A percentile compares a stretch with the other conserved stretches of the same genome.
Conservation (phyloP, 2,797 vertebrate genomes). For the Otolemur crassicaudatus region DNA sequence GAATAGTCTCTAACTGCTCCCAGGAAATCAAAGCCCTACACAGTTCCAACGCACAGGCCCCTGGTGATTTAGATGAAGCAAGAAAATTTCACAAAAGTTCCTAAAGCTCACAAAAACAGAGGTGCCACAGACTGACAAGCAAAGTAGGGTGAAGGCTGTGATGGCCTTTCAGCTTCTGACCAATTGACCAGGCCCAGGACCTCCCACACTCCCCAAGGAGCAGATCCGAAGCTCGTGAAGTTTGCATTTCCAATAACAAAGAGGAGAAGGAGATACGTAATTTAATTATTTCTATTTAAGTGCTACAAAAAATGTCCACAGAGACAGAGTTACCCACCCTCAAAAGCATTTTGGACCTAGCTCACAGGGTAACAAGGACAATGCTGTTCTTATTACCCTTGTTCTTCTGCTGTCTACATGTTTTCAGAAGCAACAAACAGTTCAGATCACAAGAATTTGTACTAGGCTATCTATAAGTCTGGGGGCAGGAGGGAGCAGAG, state of each 20-base stretch:
- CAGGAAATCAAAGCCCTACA: neutral
- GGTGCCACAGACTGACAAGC: neutral
- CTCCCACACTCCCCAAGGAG: neutral
- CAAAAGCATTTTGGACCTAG: neutral
- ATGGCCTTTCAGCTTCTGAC: neutral
- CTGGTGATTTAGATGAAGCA: neutral
- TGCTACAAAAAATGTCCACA: neutral
- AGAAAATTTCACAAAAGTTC: neutral
- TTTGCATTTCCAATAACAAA: neutral
- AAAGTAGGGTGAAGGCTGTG: neutral
- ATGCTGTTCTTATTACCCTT: neutral
- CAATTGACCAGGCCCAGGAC: neutral
- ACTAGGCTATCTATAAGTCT: neutral
- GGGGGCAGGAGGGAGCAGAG: neutral
- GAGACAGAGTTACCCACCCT: neutral
- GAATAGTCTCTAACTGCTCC: neutral
- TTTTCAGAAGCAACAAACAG: neutral
- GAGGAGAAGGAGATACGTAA: neutral
- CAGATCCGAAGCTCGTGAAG: neutral
- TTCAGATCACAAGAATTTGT: neutral
- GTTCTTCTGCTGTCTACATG: neutral
- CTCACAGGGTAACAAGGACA: neutral
- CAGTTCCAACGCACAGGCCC: neutral
- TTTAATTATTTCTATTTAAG: constrained; percentile 40
- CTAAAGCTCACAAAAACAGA: neutral